Conservation (phyloP, 2,888 invertebrate species). For the Thymelicus acteon region DNA sequence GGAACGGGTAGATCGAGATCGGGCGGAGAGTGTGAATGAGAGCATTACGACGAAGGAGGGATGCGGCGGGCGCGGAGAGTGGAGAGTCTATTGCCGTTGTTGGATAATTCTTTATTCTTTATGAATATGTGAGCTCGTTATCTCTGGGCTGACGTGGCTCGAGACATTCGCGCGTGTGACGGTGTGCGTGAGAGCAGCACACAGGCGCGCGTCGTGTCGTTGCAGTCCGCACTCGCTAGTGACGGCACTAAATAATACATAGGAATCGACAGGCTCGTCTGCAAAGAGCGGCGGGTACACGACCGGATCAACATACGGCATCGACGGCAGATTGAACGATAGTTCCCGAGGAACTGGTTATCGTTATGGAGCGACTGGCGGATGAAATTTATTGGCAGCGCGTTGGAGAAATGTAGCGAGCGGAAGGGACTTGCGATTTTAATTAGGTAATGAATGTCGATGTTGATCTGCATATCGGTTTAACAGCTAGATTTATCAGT, state of each 20-base stretch:
- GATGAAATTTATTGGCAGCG: conserved; percentile 85
- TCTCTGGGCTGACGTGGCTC: conserved; percentile 73
- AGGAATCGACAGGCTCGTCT: conserved; percentile 80
- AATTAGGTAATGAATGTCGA: conserved; percentile 85
- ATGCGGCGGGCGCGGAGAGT: conserved; percentile 60
- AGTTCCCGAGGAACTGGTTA: conserved; percentile 85
- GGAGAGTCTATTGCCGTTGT: conserved; percentile 60
- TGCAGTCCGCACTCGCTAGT: conserved; percentile 58
- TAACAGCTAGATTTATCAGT: conserved; percentile 82
- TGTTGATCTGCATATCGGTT: conserved; percentile 84
- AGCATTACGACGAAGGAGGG: conserved; percentile 73
- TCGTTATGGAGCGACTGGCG: conserved; percentile 84
- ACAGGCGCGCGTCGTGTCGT: conserved; percentile 53
- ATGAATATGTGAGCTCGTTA: conserved; percentile 85
- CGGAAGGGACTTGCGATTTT: conserved; percentile 85
- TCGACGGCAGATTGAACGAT: conserved; percentile 85
- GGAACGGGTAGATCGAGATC: conserved; percentile 82
- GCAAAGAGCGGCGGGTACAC: conserved; percentile 82
- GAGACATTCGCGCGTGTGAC: conserved; percentile 58
- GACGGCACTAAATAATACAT: conserved; percentile 82
- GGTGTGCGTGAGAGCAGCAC: conserved; percentile 55
- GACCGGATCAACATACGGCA: conserved; percentile 84
- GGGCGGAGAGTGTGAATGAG: conserved; percentile 81
- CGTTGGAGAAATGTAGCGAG: conserved; percentile 84
- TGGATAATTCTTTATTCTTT: conserved; percentile 84